Conservation (phyloP, 2,113 vertebrate species). For the Poeciliopsis retropinna region DNA sequence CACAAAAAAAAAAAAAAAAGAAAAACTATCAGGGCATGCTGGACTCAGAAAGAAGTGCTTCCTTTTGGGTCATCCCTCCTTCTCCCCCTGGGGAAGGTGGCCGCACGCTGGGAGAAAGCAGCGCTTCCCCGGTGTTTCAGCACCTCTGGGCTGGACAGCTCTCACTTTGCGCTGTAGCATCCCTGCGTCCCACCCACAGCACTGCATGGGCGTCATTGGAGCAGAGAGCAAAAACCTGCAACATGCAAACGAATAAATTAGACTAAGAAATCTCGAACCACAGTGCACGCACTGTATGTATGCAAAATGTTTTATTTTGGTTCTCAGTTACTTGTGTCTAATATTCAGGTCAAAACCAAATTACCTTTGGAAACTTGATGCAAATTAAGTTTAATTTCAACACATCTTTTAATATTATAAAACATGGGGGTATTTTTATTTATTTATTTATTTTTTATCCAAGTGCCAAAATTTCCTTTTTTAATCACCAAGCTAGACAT, state of each 20-base stretch:
- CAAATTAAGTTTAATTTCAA: background rate
- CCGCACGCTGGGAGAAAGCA: slow-evolving; percentile 19
- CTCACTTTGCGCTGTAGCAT: slow-evolving; percentile 44
- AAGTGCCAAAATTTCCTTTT: background rate
- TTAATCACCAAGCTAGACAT: background rate
- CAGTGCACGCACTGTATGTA: background rate
- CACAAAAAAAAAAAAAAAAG: background rate
- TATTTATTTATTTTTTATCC: background rate
- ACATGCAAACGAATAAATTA: background rate
- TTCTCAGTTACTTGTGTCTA: background rate
- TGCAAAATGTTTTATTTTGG: background rate
- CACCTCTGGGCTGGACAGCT: slow-evolving; percentile 83
- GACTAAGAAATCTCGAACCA: background rate
- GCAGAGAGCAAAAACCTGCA: slow-evolving; percentile 4
- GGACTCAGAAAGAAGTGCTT: background rate
- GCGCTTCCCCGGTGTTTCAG: slow-evolving; percentile 77
- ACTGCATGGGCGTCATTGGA: slow-evolving; percentile 41
- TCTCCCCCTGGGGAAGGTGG: background rate
- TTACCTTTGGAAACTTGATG: background rate
- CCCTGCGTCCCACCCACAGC: slow-evolving; percentile 57
- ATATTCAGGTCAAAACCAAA: background rate
- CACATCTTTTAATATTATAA: background rate
- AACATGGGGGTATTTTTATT: background rate
- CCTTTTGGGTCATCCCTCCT: slow-evolving; percentile 10
- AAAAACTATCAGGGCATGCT: background rate